Evolutionary conservation across 2,797 vertebrate species (phyloP).

Genomic region (Champsocephalus gunnari): DNA sequence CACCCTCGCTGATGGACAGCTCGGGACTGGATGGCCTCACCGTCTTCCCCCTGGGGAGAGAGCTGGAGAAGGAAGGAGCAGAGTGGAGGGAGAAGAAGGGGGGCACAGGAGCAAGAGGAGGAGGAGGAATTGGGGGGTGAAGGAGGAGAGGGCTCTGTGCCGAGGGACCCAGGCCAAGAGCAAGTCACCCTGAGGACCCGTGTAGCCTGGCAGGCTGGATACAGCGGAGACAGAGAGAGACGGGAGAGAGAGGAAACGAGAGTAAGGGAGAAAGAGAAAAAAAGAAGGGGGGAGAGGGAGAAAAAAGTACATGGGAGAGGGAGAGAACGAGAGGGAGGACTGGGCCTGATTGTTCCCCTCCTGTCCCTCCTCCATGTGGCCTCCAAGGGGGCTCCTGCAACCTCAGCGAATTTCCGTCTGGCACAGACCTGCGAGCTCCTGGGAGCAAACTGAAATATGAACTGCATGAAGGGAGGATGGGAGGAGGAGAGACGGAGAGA

Average conservation of each 20-base stretch:
- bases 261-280: slow-evolving; percentile 76
- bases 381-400: slow-evolving; percentile 92
- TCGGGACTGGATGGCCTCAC: slow-evolving; percentile 96
- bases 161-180: slow-evolving; percentile 83
- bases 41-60: slow-evolving; percentile 82
- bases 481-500: slow-evolving; percentile 69
- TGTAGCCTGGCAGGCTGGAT: slow-evolving; percentile 90
- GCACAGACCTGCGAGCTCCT: slow-evolving; percentile 93
- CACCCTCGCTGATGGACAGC: slow-evolving; percentile 97
- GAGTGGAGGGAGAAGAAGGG: slow-evolving; percentile 63
- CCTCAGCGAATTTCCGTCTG: slow-evolving; percentile 95
- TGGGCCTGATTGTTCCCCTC: slow-evolving; percentile 91
- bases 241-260: slow-evolving; percentile 78
- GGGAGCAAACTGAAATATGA: slow-evolving; percentile 97
- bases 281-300: slow-evolving; percentile 72
- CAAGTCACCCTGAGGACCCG: slow-evolving; percentile 92
- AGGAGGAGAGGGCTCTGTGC: slow-evolving; percentile 68
- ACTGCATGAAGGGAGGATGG: slow-evolving; percentile 84
- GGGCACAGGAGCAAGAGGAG: slow-evolving; percentile 59
- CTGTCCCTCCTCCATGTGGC: slow-evolving; percentile 94
- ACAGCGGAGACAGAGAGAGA: slow-evolving; percentile 82
- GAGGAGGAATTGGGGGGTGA: slow-evolving; percentile 67
- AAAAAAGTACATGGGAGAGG: slow-evolving; percentile 72
- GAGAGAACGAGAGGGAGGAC: slow-evolving; percentile 80
- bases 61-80: slow-evolving; percentile 58